These are phyloP conservation scores for Pantherophis alleghaniensis DNA, from an alignment of 2,797 vertebrate species.

Conservation along the genomic window DNA sequence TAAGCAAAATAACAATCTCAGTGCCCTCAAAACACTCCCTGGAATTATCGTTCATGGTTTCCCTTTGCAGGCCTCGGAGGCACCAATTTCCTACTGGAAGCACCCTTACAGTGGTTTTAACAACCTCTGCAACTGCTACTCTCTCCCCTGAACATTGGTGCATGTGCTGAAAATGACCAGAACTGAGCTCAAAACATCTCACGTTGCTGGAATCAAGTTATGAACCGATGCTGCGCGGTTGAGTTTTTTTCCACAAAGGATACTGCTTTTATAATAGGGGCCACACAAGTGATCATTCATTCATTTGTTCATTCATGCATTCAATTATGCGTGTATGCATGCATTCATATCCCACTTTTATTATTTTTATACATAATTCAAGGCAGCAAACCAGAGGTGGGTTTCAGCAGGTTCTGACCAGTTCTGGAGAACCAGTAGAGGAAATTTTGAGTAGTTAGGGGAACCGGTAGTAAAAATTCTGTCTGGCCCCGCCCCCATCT, in stretches of 20 bases:
- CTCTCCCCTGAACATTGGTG: not conserved
- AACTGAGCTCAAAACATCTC: not conserved
- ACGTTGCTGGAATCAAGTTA: not conserved
- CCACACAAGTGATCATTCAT: not conserved
- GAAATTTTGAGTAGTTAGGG: no score
- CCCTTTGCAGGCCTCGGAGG: not conserved
- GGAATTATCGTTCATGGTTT: not conserved
- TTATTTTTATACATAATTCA: not conserved
- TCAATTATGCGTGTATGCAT: not conserved
- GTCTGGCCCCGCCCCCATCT: no score
- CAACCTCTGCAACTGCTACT: not conserved
- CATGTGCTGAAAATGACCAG: conserved; percentile 2
- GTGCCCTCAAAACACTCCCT: conserved; percentile 4
- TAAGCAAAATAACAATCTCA: not conserved
- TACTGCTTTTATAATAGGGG: not conserved
- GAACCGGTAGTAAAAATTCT: no score
- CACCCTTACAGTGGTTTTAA: not conserved
- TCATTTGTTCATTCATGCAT: not conserved
- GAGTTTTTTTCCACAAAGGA: not conserved
- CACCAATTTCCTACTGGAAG: conserved; percentile 5
- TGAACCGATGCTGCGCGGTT: not conserved
- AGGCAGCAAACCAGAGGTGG: not conserved
- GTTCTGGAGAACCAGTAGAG: no score
- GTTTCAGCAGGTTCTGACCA: no score
- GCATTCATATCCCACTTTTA: not conserved